Percentiles rank a stretch among this genome's conserved stretches.
Evolutionary conservation across 2,113 vertebrate genomes (phyloP).

Genomic region (Channa argus): DNA sequence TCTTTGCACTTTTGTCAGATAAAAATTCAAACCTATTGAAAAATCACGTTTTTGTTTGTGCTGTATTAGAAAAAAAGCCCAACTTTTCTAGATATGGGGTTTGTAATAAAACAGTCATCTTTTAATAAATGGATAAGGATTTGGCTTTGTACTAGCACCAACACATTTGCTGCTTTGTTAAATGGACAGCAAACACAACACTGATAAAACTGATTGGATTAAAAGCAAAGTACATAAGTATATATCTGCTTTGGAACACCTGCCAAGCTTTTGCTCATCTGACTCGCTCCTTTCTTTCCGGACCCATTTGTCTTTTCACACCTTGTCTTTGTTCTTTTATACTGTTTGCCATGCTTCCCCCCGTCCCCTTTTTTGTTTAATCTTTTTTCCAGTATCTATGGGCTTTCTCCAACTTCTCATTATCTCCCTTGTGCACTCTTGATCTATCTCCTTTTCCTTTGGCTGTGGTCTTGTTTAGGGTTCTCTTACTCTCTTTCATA

Average conservation of each 20-base stretch:
- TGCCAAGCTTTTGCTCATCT: neutral
- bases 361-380: constrained; percentile 3
- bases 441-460: constrained; percentile 36
- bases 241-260: neutral
- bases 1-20: too few species aligned
- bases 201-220: constrained; percentile 18
- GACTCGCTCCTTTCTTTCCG: neutral
- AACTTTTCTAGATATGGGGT: too few species aligned
- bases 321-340: neutral
- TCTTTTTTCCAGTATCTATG: constrained; percentile 24
- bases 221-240: constrained; percentile 2
- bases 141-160: constrained; percentile 7
- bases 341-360: constrained; percentile 17
- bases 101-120: too few species aligned
- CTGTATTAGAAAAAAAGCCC: too few species aligned
- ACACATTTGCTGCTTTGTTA: constrained; percentile 5
- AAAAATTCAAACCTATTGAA: too few species aligned
- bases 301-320: constrained; percentile 3
- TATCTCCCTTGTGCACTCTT: constrained; percentile 44
- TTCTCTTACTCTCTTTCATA: constrained; percentile 17
- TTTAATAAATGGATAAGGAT: constrained; percentile 6
- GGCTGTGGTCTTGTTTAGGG: constrained; percentile 43
- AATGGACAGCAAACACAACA: constrained; percentile 10
- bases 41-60: too few species aligned
- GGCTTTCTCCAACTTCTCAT: constrained; percentile 42